These are phyloP conservation scores for Microcebus murinus DNA, from an alignment of 2,113 vertebrate species.

Conservation along the genomic window DNA sequence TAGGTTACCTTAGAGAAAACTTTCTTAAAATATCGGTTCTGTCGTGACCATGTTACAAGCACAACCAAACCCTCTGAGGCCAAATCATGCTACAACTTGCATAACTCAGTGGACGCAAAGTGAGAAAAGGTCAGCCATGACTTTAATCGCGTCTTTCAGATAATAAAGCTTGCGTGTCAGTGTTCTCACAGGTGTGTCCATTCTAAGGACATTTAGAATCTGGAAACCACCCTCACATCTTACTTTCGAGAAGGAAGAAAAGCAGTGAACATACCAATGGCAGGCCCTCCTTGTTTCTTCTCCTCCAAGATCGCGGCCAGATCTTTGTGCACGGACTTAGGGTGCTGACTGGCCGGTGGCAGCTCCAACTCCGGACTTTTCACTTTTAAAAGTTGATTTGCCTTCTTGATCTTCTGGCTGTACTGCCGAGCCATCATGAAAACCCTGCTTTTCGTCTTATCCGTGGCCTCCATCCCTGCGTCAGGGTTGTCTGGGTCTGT, in stretches of 20 bases:
- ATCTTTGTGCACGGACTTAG: conserved; percentile 88
- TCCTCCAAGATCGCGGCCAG: conserved; percentile 96
- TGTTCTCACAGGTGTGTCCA: accelerated
- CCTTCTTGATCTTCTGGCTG: conserved; percentile 98
- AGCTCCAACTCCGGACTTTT: conserved; percentile 94
- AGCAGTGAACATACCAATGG: conserved; percentile 91
- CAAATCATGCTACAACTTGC: accelerated
- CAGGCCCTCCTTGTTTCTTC: conserved; percentile 97
- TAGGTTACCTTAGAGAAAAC: background rate
- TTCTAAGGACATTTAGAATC: background rate
- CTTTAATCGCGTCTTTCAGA: background rate
- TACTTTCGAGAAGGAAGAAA: background rate
- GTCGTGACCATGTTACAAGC: background rate
- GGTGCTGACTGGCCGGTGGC: conserved; percentile 73
- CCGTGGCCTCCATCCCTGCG: conserved; percentile 85
- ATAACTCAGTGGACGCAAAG: background rate
- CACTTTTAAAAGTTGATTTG: conserved; percentile 97
- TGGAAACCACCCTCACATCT: background rate
- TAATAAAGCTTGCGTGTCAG: accelerated
- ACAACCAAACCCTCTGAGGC: background rate
- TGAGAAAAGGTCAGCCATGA: accelerated
- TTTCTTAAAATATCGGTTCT: background rate
- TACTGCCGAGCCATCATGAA: conserved; percentile 98
- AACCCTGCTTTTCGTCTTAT: conserved; percentile 94
- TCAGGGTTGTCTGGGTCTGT: conserved; percentile 83